These are phyloP conservation scores for Pogonomyrmex californicus DNA, from an alignment of 1,140 invertebrate species.

Conservation along the genomic window DNA sequence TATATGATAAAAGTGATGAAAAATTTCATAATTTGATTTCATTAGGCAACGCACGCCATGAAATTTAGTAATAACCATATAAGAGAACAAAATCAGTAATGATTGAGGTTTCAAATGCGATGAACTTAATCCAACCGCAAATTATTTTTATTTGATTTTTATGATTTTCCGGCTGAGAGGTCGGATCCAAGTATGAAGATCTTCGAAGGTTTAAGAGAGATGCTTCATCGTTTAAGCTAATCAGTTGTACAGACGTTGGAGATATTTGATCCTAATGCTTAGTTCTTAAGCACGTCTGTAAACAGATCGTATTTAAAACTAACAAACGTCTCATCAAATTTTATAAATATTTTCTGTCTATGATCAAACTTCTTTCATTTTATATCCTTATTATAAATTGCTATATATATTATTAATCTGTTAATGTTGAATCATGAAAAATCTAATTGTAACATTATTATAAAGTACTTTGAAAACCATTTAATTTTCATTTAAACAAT, in stretches of 20 bases:
- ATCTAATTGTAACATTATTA: neutral
- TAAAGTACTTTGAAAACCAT: too few species aligned
- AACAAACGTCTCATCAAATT: slow-evolving; percentile 19
- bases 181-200: neutral
- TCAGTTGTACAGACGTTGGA: slow-evolving; percentile 55
- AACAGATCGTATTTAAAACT: slow-evolving; percentile 63
- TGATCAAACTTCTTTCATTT: neutral
- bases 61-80: neutral
- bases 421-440: neutral
- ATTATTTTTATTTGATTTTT: slow-evolving; percentile 69
- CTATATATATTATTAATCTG: neutral
- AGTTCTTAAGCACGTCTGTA: slow-evolving; percentile 59
- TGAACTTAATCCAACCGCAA: slow-evolving; percentile 44
- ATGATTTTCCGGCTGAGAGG: slow-evolving; percentile 43
- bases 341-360: neutral
- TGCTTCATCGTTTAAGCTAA: slow-evolving; percentile 15
- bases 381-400: neutral
- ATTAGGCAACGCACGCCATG: neutral
- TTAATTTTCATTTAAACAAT: too few species aligned
- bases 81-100: slow-evolving; percentile 17
- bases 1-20: neutral
- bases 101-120: neutral
- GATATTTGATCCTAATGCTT: slow-evolving; percentile 65
- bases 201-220: slow-evolving; percentile 34
- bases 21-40: neutral